Evolutionary conservation across 2,113 vertebrate genomes (phyloP).

Genomic region (Puntigrus tetrazona): DNA sequence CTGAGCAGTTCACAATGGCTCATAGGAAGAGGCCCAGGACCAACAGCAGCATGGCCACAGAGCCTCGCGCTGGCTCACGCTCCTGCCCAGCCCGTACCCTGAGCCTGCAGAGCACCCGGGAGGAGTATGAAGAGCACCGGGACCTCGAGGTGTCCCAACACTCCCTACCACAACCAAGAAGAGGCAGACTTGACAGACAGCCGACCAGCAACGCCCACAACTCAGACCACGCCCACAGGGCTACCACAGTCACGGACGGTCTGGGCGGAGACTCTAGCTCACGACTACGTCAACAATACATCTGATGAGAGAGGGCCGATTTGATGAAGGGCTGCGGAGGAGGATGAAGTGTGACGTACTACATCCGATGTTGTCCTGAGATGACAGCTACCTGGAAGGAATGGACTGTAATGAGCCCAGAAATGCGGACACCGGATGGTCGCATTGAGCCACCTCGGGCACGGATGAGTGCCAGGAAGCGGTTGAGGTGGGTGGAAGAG

Average conservation of each 20-base stretch:
- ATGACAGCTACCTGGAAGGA: slow-evolving; percentile 94
- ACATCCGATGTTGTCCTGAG: slow-evolving; percentile 96
- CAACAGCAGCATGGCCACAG: slow-evolving; percentile 73
- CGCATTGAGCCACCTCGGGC: slow-evolving; percentile 59
- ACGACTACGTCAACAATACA: slow-evolving; percentile 95
- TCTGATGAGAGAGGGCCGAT: slow-evolving; percentile 91
- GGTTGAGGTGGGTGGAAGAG: slow-evolving; percentile 83
- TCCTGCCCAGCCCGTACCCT: slow-evolving; percentile 65
- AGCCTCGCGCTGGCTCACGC: slow-evolving; percentile 71
- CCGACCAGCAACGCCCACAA: slow-evolving; percentile 72
- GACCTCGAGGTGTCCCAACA: slow-evolving; percentile 64
- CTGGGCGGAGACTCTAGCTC: slow-evolving; percentile 95
- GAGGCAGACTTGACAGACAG: slow-evolving; percentile 68
- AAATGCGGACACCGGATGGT: slow-evolving; percentile 61
- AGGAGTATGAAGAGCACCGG: slow-evolving; percentile 71
- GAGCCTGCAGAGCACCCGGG: slow-evolving; percentile 67
- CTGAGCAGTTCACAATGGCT: slow-evolving; percentile 82
- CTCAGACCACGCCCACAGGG: slow-evolving; percentile 70
- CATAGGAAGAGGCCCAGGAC: slow-evolving; percentile 84
- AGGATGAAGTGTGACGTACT: slow-evolving; percentile 96
- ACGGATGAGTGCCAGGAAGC: slow-evolving; percentile 89
- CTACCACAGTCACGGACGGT: slow-evolving; percentile 81
- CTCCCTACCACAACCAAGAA: slow-evolving; percentile 58
- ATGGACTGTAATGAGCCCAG: slow-evolving; percentile 84
- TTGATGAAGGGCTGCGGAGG: slow-evolving; percentile 93